Conservation (phyloP, 1,140 invertebrate genomes). For the Lanistes nyassanus region DNA sequence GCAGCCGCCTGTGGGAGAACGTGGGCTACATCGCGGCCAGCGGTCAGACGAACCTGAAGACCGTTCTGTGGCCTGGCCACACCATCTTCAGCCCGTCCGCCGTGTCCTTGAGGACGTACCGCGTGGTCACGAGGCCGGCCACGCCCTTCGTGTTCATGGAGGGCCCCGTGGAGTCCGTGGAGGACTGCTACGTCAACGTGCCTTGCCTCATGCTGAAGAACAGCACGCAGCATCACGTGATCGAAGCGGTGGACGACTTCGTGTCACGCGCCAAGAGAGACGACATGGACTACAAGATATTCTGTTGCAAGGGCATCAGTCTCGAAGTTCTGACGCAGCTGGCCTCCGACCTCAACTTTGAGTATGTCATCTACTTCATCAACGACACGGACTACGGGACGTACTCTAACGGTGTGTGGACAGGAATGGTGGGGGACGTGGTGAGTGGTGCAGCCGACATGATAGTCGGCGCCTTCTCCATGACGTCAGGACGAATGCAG, state of each 20-base stretch:
- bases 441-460: slow-evolving; percentile 87
- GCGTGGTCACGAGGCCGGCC: slow-evolving; percentile 80
- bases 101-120: slow-evolving; percentile 74
- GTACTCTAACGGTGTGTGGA: slow-evolving; percentile 72
- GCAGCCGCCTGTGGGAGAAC: slow-evolving; percentile 67
- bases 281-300: slow-evolving; percentile 67
- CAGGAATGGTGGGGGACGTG: slow-evolving; percentile 86
- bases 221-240: slow-evolving; percentile 20
- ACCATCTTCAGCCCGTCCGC: slow-evolving; percentile 56
- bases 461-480: slow-evolving; percentile 87
- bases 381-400: slow-evolving; percentile 63
- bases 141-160: slow-evolving; percentile 58
- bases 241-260: slow-evolving; percentile 39
- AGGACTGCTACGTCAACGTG: slow-evolving; percentile 72
- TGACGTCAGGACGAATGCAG: slow-evolving; percentile 75
- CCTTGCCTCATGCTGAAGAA: slow-evolving; percentile 72
- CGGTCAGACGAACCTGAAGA: slow-evolving; percentile 71
- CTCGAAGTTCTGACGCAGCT: slow-evolving; percentile 87
- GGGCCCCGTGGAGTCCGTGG: slow-evolving; percentile 34
- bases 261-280: slow-evolving; percentile 25
- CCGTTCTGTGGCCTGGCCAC: slow-evolving; percentile 88
- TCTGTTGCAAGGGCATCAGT: slow-evolving; percentile 89
- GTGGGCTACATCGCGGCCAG: slow-evolving; percentile 73
- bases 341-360: slow-evolving; percentile 84
- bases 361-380: slow-evolving; percentile 88